These are phyloP conservation scores for Eledone cirrhosa DNA, from an alignment of 2,888 invertebrate species.

Conservation along the genomic window DNA sequence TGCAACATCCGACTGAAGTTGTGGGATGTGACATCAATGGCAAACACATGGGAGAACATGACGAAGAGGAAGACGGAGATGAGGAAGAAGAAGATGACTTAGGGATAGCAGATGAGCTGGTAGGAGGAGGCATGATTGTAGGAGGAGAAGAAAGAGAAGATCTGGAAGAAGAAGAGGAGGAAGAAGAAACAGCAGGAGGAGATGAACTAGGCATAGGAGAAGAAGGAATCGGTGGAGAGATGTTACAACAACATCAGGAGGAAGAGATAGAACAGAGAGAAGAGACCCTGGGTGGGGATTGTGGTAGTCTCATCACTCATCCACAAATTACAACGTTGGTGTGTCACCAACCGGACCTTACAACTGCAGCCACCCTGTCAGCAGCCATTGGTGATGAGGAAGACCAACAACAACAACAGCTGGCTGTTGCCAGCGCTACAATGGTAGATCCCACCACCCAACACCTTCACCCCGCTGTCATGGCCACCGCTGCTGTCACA, in stretches of 20 bases:
- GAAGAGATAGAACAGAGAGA: background rate
- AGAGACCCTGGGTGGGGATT: too few relatives aligned
- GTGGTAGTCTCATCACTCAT: background rate
- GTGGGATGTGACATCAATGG: background rate
- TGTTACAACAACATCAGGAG: background rate
- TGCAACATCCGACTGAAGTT: background rate
- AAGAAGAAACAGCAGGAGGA: background rate
- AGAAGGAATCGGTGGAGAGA: background rate
- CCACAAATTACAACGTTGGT: slow-evolving; percentile 8
- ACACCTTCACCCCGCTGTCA: background rate
- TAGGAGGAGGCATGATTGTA: background rate
- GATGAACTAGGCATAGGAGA: background rate
- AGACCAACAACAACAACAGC: background rate
- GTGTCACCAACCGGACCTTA: slow-evolving; percentile 19
- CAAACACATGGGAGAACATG: background rate
- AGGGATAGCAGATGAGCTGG: background rate
- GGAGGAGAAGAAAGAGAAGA: background rate
- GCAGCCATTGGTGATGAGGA: background rate
- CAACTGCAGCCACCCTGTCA: background rate
- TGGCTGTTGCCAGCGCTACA: slow-evolving; percentile 5
- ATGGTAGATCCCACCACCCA: background rate
- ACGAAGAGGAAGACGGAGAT: background rate
- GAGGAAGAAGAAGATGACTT: background rate
- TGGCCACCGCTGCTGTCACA: background rate
- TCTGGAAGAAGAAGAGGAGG: background rate